Evolutionary conservation across 2,888 invertebrate genomes (phyloP).

Genomic region (Agrotis ipsilon): DNA sequence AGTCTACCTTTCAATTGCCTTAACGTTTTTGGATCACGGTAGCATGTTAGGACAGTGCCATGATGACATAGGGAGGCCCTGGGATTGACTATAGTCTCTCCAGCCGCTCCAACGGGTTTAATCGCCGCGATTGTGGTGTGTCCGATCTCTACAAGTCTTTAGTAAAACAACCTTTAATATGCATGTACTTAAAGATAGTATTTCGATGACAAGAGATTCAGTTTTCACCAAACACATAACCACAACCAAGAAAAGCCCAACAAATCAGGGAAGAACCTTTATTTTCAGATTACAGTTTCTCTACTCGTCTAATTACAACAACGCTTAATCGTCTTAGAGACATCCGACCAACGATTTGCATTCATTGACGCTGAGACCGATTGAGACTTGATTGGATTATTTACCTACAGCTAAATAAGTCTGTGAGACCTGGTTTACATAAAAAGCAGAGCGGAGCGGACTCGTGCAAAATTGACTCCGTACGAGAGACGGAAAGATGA

Average conservation of each 20-base stretch:
- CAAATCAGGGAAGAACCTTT: slow-evolving; percentile 26
- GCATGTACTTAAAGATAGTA: too few species aligned
- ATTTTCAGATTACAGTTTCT: slow-evolving; percentile 25
- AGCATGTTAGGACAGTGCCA: too few species aligned
- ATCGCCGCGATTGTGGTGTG: too few species aligned
- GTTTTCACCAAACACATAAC: background rate
- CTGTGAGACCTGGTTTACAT: slow-evolving; percentile 20
- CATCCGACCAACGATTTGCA: slow-evolving; percentile 56
- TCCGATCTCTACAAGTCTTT: too few species aligned
- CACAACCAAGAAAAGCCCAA: background rate
- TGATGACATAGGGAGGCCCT: too few species aligned
- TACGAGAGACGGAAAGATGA: background rate
- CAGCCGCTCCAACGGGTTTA: too few species aligned
- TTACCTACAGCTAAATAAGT: slow-evolving; percentile 52
- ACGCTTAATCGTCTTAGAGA: slow-evolving; percentile 44
- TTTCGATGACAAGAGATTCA: background rate
- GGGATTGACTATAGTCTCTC: too few species aligned
- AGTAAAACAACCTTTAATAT: too few species aligned
- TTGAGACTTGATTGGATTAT: slow-evolving; percentile 50
- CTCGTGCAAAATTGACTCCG: background rate
- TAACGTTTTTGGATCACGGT: too few species aligned
- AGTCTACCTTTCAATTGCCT: too few species aligned
- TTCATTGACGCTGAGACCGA: slow-evolving; percentile 53
- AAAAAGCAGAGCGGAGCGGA: background rate
- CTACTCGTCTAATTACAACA: slow-evolving; percentile 42